Evolutionary conservation across 92 coral and sea anemone genomes (phyloP).

Genomic region (Epizoanthus rinbou): DNA sequence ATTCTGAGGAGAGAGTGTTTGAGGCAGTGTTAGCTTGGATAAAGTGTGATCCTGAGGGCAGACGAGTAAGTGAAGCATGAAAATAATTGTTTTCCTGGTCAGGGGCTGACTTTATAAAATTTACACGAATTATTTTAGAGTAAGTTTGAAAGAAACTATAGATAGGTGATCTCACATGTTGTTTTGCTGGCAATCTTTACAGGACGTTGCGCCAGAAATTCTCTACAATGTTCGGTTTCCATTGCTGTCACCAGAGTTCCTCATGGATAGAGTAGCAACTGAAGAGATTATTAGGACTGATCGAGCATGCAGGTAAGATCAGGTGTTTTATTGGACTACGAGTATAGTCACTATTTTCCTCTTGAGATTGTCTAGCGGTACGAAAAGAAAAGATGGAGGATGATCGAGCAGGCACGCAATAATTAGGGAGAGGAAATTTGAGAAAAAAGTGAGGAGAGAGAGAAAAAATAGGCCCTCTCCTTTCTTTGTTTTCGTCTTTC

Average conservation of each 20-base stretch:
- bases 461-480: no score
- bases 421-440: no score
- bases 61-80: conserved; percentile 61
- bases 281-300: conserved; percentile 84
- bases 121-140: no score
- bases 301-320: conserved; percentile 78
- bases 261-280: conserved; percentile 90
- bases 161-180: background rate
- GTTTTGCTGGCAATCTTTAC: background rate
- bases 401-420: no score
- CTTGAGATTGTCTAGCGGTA: background rate
- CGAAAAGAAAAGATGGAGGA: background rate
- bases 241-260: conserved; percentile 85
- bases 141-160: background rate
- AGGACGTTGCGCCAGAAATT: conserved; percentile 86
- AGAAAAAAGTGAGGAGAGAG: no score
- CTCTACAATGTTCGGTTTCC: conserved; percentile 86
- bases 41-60: conserved; percentile 72
- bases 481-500: no score
- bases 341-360: background rate
- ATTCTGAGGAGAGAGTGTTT: conserved; percentile 92
- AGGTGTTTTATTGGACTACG: background rate
- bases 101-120: no score
- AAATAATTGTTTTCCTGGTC: no score
- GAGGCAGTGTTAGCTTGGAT: conserved; percentile 99